Evolutionary conservation across 2,888 invertebrate species (phyloP).

Genomic region (Mythimna loreyi): DNA sequence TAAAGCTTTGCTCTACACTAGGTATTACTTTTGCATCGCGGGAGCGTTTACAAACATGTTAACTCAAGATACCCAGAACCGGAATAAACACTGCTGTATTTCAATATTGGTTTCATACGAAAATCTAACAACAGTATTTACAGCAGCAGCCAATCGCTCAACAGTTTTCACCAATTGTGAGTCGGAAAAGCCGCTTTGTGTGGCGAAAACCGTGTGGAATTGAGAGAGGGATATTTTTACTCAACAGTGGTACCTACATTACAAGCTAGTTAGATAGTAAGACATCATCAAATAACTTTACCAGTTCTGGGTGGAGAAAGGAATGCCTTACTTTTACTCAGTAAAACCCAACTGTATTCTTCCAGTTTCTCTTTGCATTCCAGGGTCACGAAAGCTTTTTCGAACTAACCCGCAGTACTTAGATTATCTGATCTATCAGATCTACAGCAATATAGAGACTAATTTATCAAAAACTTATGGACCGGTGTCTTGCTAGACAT

Average conservation of each 20-base stretch:
- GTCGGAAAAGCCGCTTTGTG: not conserved
- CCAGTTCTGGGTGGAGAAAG: too few relatives aligned
- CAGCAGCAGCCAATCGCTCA: not conserved
- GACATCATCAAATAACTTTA: too few relatives aligned
- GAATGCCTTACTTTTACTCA: not conserved
- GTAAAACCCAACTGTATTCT: too few relatives aligned
- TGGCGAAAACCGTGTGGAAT: not conserved
- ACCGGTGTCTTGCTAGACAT: constrained; percentile 4
- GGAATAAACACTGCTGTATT: too few relatives aligned
- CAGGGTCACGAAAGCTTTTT: too few relatives aligned
- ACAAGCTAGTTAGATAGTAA: not conserved
- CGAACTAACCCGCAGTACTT: too few relatives aligned
- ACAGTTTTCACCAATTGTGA: not conserved
- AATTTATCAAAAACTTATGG: not conserved
- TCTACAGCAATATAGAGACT: too few relatives aligned
- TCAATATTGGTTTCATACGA: too few relatives aligned
- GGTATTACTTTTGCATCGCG: not conserved
- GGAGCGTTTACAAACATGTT: not conserved
- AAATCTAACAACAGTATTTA: too few relatives aligned
- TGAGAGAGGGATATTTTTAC: not conserved
- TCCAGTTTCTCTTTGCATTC: too few relatives aligned
- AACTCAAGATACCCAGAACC: too few relatives aligned
- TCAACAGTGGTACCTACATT: not conserved
- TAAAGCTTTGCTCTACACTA: not conserved
- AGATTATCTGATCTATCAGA: too few relatives aligned